Percentiles rank a stretch among this genome's conserved stretches.
phyloP scores from a whole-genome alignment of 2,797 vertebrate species.

The Helostoma temminkii region DNA sequence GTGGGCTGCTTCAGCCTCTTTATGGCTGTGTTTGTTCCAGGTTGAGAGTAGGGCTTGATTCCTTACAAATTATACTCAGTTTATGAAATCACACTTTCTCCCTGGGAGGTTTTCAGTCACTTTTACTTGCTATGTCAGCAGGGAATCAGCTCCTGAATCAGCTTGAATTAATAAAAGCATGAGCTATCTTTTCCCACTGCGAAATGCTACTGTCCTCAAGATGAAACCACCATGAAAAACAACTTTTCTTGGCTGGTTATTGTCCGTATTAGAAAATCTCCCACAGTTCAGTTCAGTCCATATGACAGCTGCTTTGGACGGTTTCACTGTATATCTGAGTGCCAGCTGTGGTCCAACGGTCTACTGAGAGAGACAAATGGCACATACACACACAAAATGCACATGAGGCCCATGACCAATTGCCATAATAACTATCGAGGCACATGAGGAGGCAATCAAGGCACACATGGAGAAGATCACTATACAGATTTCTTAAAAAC shows the following conservation, averaged over 20 bases:
- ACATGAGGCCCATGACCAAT: slow-evolving; percentile 58
- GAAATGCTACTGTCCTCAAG: slow-evolving; percentile 4
- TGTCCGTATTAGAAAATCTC: slow-evolving; percentile 42
- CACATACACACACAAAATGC: slow-evolving; percentile 25
- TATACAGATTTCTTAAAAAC: slow-evolving; percentile 16
- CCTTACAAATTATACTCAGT: slow-evolving; percentile 37
- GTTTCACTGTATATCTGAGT: slow-evolving; percentile 50
- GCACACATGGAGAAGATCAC: slow-evolving; percentile 11
- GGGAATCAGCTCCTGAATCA: slow-evolving; percentile 3
- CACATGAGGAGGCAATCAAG: slow-evolving; percentile 17
- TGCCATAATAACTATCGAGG: slow-evolving; percentile 23
- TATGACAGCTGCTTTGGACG: slow-evolving; percentile 62
- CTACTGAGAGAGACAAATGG: slow-evolving; percentile 55
- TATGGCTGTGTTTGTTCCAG: slow-evolving; percentile 5
- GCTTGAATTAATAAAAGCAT: slow-evolving; percentile 14
- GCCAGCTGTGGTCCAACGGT: slow-evolving; percentile 72
- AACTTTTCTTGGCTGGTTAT: slow-evolving; percentile 7
- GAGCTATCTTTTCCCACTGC: slow-evolving; percentile 10
- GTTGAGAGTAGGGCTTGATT: slow-evolving; percentile 3
- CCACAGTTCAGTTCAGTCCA: slow-evolving; percentile 47
- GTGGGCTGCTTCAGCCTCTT: background rate
- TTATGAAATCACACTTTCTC: slow-evolving; percentile 26
- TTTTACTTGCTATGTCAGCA: slow-evolving; percentile 18
- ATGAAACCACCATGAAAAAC: no score
- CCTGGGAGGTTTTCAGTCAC: slow-evolving; percentile 30